Evolutionary conservation across 2,113 vertebrate species (phyloP), one percentile per base, ranked within the genome.

Genomic region (Onychostoma macrolepis): DNA sequence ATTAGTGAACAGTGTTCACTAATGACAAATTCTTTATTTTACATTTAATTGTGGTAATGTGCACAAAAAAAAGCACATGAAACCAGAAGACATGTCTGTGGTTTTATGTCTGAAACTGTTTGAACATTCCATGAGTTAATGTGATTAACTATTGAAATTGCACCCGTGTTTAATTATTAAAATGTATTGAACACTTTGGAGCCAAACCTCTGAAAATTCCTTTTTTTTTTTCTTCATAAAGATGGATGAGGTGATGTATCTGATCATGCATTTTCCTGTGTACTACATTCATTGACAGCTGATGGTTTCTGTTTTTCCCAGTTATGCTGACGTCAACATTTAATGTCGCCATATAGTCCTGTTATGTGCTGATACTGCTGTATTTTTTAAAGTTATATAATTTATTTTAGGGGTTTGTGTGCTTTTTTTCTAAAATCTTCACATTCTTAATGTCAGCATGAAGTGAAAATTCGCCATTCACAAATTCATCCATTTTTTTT

Each of bases 81-180:
- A 63, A 26, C 65, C 12, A 26, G 21, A 80, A 38, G 11, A 80
- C 2, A 2, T 24, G 15, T 58, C 15, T 30, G 45, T 41, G 48
- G 74, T 33, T 87, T 53, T 71, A 30, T 2, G 13, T 45, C 13
- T 24, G 71, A 50, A n/a, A 21, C 11, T 26, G 26, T 12, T 30
- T 50, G 43, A 80, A 28, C 72, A 53, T 74, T 43, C 28, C 67
- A 85, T 78, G 30, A 9, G 61, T 10, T 26, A 71, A 36, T 28
- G 21, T 28, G 28, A 75, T 53, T n/a, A 38, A 83, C 38, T 69
- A 12, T 10, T 82, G 45, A 2, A 28, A 48, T 83, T 41, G 48
- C 48, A 26, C 38, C 41, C 1, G n/a, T 6, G 65, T 80, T 72
- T 72, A 88, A 90, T 89, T 87, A 89, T 89, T 90, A 56, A 71